Percentiles rank a stretch among this genome's conserved stretches.
Conservation (phyloP, 1,140 invertebrate genomes). For the Drosophila quadrilineata region DNA sequence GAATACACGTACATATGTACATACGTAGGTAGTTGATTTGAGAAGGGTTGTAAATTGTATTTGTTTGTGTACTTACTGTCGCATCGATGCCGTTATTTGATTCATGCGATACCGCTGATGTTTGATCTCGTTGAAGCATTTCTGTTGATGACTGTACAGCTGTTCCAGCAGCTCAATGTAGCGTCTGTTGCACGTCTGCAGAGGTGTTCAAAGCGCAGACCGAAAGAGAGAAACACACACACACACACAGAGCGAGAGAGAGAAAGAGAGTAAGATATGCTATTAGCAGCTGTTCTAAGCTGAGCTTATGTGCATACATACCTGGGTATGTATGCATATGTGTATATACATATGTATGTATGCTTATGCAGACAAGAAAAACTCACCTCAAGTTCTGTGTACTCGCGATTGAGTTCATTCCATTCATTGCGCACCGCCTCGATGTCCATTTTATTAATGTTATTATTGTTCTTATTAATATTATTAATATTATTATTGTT, state of each 20-base stretch:
- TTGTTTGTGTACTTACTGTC: conserved; percentile 85
- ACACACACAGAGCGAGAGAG: neutral
- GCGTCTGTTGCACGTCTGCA: conserved; percentile 87
- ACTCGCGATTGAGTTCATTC: conserved; percentile 86
- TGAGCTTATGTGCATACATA: neutral
- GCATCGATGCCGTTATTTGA: conserved; percentile 89
- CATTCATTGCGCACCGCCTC: conserved; percentile 83
- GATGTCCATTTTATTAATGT: conserved; percentile 54
- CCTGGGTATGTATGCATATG: too few species aligned
- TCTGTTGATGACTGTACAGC: conserved; percentile 90
- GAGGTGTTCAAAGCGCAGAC: too few species aligned
- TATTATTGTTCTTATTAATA: neutral
- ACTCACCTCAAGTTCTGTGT: conserved; percentile 84
- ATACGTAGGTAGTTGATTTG: neutral
- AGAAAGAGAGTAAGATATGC: neutral
- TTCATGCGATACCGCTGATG: conserved; percentile 95
- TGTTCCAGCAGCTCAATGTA: conserved; percentile 93
- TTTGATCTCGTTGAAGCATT: conserved; percentile 92
- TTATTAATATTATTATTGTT: conserved; percentile 6
- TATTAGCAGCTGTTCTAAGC: conserved; percentile 47
- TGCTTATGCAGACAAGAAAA: too few species aligned
- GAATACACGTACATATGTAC: neutral
- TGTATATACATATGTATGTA: too few species aligned
- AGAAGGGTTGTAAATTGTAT: neutral
- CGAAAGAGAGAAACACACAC: too few species aligned